Evolutionary conservation across 1,140 invertebrate species (phyloP).

Genomic region (Macrotrachela quadricornifera): DNA sequence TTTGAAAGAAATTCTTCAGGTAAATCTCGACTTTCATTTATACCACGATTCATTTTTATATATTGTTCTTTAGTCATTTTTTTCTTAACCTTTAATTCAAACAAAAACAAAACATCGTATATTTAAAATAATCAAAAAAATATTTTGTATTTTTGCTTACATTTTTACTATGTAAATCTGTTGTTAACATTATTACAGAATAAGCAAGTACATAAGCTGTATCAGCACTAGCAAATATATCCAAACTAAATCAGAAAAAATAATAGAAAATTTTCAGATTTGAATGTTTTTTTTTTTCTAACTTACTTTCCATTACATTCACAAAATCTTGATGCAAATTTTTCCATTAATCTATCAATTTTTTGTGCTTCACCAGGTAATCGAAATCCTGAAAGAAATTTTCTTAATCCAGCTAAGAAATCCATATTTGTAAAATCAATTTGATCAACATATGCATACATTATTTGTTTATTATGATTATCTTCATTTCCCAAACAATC

Average conservation of each 20-base stretch:
- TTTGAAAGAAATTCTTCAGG: constrained; percentile 90
- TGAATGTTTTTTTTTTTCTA: too few relatives aligned
- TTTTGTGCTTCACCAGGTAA: constrained; percentile 97
- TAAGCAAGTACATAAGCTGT: constrained; percentile 93
- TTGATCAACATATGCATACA: constrained; percentile 93
- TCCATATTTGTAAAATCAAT: constrained; percentile 83
- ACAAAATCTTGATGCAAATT: constrained; percentile 91
- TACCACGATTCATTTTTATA: constrained; percentile 86
- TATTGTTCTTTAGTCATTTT: constrained; percentile 99
- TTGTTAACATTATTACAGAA: constrained; percentile 98
- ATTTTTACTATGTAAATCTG: constrained; percentile 93
- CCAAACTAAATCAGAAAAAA: too few relatives aligned
- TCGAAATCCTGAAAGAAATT: constrained; percentile 82
- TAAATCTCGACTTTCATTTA: constrained; percentile 88
- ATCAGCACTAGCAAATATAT: constrained; percentile 73
- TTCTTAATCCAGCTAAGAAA: constrained; percentile 70
- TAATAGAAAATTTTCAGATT: too few relatives aligned
- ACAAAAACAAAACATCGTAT: too few relatives aligned
- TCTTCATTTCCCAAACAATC: constrained; percentile 74
- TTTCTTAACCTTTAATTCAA: constrained; percentile 42
- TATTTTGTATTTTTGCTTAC: constrained; percentile 14
- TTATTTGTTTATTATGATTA: constrained; percentile 42
- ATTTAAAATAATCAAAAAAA: too few relatives aligned
- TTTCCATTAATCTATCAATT: constrained; percentile 97
- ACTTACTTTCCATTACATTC: constrained; percentile 77